Conservation (phyloP, 2,888 invertebrate genomes). For the Drosophila silvestris region DNA sequence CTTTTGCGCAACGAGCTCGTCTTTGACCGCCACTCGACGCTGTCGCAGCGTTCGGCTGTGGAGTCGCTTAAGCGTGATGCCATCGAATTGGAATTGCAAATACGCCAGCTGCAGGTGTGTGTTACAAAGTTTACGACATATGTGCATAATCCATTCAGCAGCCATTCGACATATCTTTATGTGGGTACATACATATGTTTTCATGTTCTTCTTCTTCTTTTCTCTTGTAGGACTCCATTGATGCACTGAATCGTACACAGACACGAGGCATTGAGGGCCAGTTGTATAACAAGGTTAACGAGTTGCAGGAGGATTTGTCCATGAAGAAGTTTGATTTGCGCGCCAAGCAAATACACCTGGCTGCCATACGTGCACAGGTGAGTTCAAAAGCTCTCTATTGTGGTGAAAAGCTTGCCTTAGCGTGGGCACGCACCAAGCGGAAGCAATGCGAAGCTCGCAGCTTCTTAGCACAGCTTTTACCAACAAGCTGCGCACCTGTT, state of each 20-base stretch:
- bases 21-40: conserved; percentile 90
- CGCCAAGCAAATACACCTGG: conserved; percentile 95
- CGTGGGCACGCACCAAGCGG: conserved; percentile 15
- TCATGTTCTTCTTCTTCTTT: not conserved
- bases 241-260: conserved; percentile 93
- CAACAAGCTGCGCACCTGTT: conserved; percentile 56
- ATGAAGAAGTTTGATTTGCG: conserved; percentile 97
- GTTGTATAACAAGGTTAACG: conserved; percentile 96
- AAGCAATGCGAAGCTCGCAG: not conserved
- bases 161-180: not conserved
- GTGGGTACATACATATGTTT: conserved; percentile 10
- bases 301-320: conserved; percentile 97
- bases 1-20: conserved; percentile 93
- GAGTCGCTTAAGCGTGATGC: conserved; percentile 94
- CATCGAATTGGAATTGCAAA: conserved; percentile 93
- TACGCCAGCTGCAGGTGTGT: conserved; percentile 91
- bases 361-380: conserved; percentile 96
- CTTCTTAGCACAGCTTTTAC: conserved; percentile 35
- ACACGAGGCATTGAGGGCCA: conserved; percentile 91
- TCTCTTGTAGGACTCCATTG: conserved; percentile 90
- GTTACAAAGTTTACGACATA: conserved; percentile 24
- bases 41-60: conserved; percentile 90
- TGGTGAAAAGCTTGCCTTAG: conserved; percentile 41
- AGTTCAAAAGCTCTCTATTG: conserved; percentile 75
- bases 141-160: conserved; percentile 7